These are phyloP conservation scores for Tichodroma muraria DNA, from an alignment of 2,113 vertebrate species.

Conservation along the genomic window DNA sequence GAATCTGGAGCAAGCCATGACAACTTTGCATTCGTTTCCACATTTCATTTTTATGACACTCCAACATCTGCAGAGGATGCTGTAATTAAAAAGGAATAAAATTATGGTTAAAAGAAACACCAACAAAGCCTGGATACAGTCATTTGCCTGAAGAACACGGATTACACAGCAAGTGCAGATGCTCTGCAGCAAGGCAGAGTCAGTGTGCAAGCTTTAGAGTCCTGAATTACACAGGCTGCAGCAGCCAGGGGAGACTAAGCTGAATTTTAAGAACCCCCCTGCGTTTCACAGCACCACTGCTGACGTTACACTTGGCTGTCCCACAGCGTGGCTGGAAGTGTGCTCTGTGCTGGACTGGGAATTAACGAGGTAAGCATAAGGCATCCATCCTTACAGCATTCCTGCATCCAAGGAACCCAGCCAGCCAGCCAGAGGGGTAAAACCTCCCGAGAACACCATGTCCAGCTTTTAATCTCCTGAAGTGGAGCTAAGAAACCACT, in stretches of 20 bases:
- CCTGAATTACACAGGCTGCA: background rate
- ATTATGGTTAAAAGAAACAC: background rate
- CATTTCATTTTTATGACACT: background rate
- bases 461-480: background rate
- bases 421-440: background rate
- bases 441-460: background rate
- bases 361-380: background rate
- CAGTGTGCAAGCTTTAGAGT: background rate
- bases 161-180: background rate
- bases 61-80: slow-evolving; percentile 30
- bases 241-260: background rate
- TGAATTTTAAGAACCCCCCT: background rate
- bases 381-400: background rate
- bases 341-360: background rate
- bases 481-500: background rate
- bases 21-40: background rate
- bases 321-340: background rate
- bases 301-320: background rate
- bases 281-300: background rate
- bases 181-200: background rate
- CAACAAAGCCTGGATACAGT: background rate
- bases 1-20: background rate
- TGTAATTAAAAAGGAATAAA: slow-evolving; percentile 29
- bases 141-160: background rate
- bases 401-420: background rate